Conservation (phyloP, 2,888 invertebrate species). For the Drosophila nr. fundita region DNA sequence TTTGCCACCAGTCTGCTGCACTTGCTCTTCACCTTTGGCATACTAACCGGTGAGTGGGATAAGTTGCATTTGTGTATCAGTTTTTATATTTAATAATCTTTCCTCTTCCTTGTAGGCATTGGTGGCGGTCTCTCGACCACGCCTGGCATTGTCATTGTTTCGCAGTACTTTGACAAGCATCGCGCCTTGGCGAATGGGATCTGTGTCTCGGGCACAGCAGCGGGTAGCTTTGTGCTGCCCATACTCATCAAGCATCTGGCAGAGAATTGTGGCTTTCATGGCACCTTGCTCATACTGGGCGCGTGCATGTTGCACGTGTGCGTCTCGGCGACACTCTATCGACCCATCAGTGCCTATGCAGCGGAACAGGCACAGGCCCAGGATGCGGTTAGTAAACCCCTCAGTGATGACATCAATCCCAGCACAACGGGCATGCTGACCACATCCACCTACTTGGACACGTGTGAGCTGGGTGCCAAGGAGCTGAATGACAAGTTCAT, state of each 20-base stretch:
- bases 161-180: slow-evolving; percentile 92
- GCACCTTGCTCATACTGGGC: slow-evolving; percentile 89
- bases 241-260: slow-evolving; percentile 90
- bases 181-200: slow-evolving; percentile 92
- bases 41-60: slow-evolving; percentile 88
- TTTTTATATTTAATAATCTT: background rate
- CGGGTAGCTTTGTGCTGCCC: slow-evolving; percentile 92
- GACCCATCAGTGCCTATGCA: slow-evolving; percentile 85
- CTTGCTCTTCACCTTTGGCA: slow-evolving; percentile 89
- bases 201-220: slow-evolving; percentile 92
- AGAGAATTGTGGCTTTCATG: slow-evolving; percentile 90
- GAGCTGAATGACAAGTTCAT: slow-evolving; percentile 84
- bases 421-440: slow-evolving; percentile 83
- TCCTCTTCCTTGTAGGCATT: slow-evolving; percentile 86
- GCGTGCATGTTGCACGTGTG: slow-evolving; percentile 92
- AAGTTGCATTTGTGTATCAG: background rate
- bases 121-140: slow-evolving; percentile 92
- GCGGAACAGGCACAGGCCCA: slow-evolving; percentile 64
- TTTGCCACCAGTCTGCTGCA: slow-evolving; percentile 90
- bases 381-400: slow-evolving; percentile 61
- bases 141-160: slow-evolving; percentile 92
- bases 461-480: slow-evolving; percentile 80
- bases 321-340: slow-evolving; percentile 89
- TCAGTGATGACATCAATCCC: slow-evolving; percentile 80
- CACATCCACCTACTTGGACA: slow-evolving; percentile 84